Evolutionary conservation across 2,888 invertebrate species (phyloP), one percentile per base, ranked within the genome.

Genomic region (Scaptomyza reducta): DNA sequence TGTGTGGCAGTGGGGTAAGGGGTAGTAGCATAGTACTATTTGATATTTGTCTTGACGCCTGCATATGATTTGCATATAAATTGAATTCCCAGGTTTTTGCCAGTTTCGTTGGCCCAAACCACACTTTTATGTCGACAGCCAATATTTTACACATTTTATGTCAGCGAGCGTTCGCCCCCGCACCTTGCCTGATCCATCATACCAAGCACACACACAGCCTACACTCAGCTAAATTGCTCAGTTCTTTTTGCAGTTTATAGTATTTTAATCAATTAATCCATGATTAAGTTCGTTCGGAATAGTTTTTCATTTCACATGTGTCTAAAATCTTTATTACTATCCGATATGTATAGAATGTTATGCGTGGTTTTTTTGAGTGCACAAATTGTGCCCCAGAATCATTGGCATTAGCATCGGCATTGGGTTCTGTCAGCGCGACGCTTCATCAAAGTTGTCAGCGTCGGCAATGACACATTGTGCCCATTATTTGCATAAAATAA

Each of bases 61-160:
- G 85, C 87, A 82, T 82, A 87, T 74, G 64, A 89, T 87, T 87
- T 87, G 89, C 87, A 87, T 87, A 87, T 87, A 87, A 87, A 87
- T 87, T 88, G 87, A 89, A 89, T 86, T 85, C 74, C 51, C 76
- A 56, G 60, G 65, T 61, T 33, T 22, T 16, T 40, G 33, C 49
- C 49, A 49, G 33, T 49, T 74, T 61, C 54, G 56, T 50, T 64
- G 41, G 47, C 27, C 62, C 63, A n/a, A 6, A 25, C 14, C 33
- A 14, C 22, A 13, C 33, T 29, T 74, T 59, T 70, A 53, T 73
- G 77, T 61, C 61, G 76, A 69, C 62, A 69, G 74, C 75, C 85
- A 82, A 82, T 87, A 87, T 85, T 82, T 87, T 87, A 87, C 78
- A 81, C 74, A 82, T 85, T 84, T 82, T 75, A 87, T 84, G 64